Base-by-base conservation (phyloP, 1,140 invertebrate species). In the Papilio dardanus region DNA sequence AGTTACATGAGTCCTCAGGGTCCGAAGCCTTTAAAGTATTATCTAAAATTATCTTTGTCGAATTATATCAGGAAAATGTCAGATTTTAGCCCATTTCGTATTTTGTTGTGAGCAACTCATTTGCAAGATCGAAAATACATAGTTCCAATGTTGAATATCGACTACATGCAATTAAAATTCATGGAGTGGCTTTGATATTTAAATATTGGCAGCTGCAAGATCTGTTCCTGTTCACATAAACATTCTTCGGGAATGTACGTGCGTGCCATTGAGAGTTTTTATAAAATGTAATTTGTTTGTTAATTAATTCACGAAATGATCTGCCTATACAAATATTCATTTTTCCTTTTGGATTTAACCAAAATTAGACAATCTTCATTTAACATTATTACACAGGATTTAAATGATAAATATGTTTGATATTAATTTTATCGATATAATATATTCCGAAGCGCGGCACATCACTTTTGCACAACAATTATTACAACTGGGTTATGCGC, bases 151-250 rank as follows among this genome's bases (percentile, higher is more conserved):
- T 62, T 30, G 21, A 28, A 28, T 62, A 62, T 62, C 24, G 54
- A 62, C 24, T 24, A 21, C 10, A 62, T 24, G 10, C 12, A 62
- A 14, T 62, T 62, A 62, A 62, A 28, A 62, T 62, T 62, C 54
- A 21, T 21, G 28, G 8, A 62, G 54, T 28, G 19, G 24, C 24
- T 62, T 62, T 12, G 24, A 62, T 28, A 28, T 62, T 28, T 28
- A 62, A 62, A 28, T 28, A 28, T 28, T 62, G 54, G 54, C 54
- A 62, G 24, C 24, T 28, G 54, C 54, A 62, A 62, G 54, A 62
- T 28, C 21, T 30, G 54, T 62, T 62, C 54, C 54, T 62, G 10
- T 28, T 62, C 10, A 5, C 24, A 28, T 62, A 62, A 62, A 62
- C 30, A 62, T 62, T 28, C 54, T 62, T 21, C 12, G 19, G 50